A percentile compares a stretch with the other conserved stretches of the same genome.
Conservation (phyloP, 2,888 invertebrate species). For the Oscheius sp. region DNA sequence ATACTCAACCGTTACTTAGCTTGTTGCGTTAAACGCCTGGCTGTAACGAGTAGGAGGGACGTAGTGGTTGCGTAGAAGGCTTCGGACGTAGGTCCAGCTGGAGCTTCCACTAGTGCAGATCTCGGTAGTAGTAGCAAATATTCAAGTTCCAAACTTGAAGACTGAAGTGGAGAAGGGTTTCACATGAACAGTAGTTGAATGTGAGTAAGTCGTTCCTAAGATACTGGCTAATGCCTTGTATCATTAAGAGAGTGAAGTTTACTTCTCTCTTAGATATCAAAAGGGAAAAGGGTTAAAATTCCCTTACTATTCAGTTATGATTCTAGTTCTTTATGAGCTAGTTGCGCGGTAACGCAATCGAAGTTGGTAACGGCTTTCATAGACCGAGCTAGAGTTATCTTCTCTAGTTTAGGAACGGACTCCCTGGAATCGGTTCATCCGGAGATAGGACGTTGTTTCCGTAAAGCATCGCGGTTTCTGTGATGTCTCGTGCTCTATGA, state of each 20-base stretch:
- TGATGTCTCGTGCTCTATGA: slow-evolving; percentile 69
- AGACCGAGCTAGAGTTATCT: slow-evolving; percentile 64
- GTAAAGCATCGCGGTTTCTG: slow-evolving; percentile 72
- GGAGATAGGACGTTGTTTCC: slow-evolving; percentile 71
- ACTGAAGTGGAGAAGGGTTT: slow-evolving; percentile 75
- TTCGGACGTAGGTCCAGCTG: slow-evolving; percentile 75
- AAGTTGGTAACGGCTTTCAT: slow-evolving; percentile 71
- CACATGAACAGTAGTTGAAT: slow-evolving; percentile 76
- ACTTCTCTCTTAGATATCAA: slow-evolving; percentile 48
- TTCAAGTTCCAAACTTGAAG: slow-evolving; percentile 76
- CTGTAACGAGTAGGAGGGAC: slow-evolving; percentile 77
- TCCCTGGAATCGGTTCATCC: slow-evolving; percentile 73
- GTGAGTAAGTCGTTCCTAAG: slow-evolving; percentile 70
- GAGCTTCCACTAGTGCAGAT: slow-evolving; percentile 74
- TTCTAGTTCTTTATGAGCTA: slow-evolving; percentile 43
- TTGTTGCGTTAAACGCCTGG: slow-evolving; percentile 72
- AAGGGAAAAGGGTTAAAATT: slow-evolving; percentile 71
- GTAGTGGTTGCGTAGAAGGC: slow-evolving; percentile 76
- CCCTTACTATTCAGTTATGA: slow-evolving; percentile 59
- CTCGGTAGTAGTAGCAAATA: slow-evolving; percentile 82
- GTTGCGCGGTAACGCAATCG: slow-evolving; percentile 70
- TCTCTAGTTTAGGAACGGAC: slow-evolving; percentile 69
- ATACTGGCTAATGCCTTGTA: slow-evolving; percentile 57
- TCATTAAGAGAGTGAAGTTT: slow-evolving; percentile 26
- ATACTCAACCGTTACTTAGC: slow-evolving; percentile 72